phyloP scores from a whole-genome alignment of 35 echinoderm and acorn worm species.

The Heliocidaris erythrogramma region DNA sequence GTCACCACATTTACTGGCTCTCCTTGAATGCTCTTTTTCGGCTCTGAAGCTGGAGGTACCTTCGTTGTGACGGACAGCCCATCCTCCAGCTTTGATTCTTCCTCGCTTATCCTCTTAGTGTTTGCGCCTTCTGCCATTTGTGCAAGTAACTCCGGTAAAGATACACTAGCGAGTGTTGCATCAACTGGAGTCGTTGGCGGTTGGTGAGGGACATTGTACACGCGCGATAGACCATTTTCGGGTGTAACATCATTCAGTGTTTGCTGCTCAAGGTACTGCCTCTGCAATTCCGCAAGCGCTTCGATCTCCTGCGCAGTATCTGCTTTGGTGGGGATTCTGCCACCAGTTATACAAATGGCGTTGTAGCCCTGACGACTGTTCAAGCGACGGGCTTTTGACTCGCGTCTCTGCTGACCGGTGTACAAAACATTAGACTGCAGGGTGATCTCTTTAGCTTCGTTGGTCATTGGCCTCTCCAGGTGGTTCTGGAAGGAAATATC shows the following conservation, averaged over 20 bases:
- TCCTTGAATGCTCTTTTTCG: background rate
- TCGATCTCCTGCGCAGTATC: conserved; percentile 22
- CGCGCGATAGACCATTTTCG: background rate
- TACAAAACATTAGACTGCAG: conserved; percentile 9
- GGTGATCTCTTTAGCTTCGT: background rate
- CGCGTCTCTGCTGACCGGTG: background rate
- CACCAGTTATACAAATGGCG: conserved; percentile 32
- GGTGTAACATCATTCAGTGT: background rate
- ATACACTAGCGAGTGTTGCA: conserved; percentile 28
- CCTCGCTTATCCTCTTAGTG: background rate
- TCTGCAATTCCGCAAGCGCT: background rate
- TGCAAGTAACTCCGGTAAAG: conserved; percentile 29
- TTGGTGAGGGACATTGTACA: conserved; percentile 40
- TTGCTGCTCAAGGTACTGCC: conserved; percentile 11
- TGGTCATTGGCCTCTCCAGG: conserved; percentile 24
- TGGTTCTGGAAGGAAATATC: background rate
- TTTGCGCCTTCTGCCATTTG: background rate
- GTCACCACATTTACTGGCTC: background rate
- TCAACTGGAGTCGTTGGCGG: conserved; percentile 66
- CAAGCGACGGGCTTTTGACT: conserved; percentile 33
- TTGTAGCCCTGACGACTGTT: conserved; percentile 6
- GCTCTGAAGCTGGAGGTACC: background rate
- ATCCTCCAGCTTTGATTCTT: background rate
- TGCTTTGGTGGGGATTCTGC: background rate
- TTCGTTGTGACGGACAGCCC: background rate